A percentile compares a stretch with the other conserved stretches of the same genome.
Evolutionary conservation across 2,113 vertebrate genomes (phyloP).

Genomic region (Acanthisitta chloris): DNA sequence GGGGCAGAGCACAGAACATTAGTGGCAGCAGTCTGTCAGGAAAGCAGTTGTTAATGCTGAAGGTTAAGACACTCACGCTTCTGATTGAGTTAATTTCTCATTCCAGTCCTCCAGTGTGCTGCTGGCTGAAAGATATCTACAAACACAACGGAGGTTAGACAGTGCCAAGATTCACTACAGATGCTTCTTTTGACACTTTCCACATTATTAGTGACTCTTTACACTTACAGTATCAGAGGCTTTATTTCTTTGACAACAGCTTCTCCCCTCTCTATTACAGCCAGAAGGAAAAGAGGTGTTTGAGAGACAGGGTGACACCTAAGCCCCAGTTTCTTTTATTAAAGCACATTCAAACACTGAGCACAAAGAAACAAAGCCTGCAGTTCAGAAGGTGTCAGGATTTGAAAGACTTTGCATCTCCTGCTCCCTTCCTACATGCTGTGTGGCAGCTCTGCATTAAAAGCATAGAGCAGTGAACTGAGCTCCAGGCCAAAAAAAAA

Average conservation of each 20-base stretch:
- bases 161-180: not conserved
- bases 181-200: not conserved
- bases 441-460: not conserved
- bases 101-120: conserved; percentile 85
- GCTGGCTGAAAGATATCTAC: conserved; percentile 87
- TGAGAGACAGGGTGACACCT: not conserved
- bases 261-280: not conserved
- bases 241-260: not conserved
- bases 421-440: not conserved
- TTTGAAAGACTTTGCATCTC: not conserved
- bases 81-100: conserved; percentile 79
- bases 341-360: not conserved
- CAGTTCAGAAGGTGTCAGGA: not conserved
- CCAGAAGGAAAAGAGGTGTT: not conserved
- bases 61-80: conserved; percentile 82
- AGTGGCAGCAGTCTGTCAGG: not conserved
- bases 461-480: not conserved
- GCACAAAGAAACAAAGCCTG: not conserved
- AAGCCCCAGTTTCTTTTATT: not conserved
- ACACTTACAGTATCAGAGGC: not conserved
- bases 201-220: not conserved
- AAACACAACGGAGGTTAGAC: conserved; percentile 75
- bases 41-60: conserved; percentile 1
- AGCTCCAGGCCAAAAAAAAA: not conserved
- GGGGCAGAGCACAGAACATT: not conserved